Percentiles rank a stretch among this genome's conserved stretches.
Conservation (phyloP, 2,797 vertebrate species). For the Pelobates cultripes region DNA sequence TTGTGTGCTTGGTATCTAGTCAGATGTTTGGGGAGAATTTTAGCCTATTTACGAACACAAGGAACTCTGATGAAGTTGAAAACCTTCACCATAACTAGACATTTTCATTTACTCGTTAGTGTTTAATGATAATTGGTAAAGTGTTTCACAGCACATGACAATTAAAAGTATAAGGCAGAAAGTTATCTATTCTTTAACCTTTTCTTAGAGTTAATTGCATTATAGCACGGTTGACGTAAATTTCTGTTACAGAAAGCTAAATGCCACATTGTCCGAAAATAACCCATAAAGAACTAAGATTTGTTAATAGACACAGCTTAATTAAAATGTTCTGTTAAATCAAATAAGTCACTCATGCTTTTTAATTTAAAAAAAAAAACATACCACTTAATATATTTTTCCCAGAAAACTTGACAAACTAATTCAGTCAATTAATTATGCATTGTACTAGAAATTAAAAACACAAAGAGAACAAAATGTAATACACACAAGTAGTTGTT, state of each 20-base stretch:
- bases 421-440: background rate
- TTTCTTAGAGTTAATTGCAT: slow-evolving; percentile 38
- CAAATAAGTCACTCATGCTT: background rate
- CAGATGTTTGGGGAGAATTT: too few species aligned
- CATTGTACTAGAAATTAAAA: background rate
- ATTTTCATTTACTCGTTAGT: slow-evolving; percentile 24
- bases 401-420: background rate
- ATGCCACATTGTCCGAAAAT: slow-evolving; percentile 31
- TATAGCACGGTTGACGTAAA: background rate
- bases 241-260: slow-evolving; percentile 15
- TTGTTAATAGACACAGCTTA: slow-evolving; percentile 10
- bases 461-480: background rate
- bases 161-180: slow-evolving; percentile 34
- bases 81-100: background rate
- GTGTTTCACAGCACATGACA: slow-evolving; percentile 37
- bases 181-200: slow-evolving; percentile 28
- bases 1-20: too few species aligned
- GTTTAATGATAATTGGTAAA: slow-evolving; percentile 41
- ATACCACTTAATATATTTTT: too few species aligned
- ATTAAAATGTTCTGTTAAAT: slow-evolving; percentile 28
- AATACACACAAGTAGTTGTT: too few species aligned
- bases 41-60: background rate
- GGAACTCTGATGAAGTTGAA: background rate
- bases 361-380: background rate
- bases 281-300: background rate